Base-by-base conservation (phyloP, 2,797 vertebrate species). In the Taeniopygia guttata region DNA sequence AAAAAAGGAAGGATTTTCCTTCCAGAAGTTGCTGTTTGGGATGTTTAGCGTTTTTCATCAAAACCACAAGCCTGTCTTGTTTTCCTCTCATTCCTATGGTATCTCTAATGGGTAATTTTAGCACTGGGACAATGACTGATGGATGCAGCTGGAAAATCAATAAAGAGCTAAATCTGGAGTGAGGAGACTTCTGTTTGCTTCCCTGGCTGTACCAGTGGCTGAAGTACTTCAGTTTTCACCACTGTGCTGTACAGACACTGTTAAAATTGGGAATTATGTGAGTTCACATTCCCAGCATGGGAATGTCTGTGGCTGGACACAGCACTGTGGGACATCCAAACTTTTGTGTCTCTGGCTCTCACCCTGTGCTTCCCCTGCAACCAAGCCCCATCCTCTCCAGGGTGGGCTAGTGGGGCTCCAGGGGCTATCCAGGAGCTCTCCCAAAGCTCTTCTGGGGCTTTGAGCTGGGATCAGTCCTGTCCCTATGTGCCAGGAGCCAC, bases 121-220 rank as follows among this genome's bases (percentile, higher is more conserved):
- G 63, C 42, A 3, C 30, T 67, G 64, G 59, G 87, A 82, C 56
- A 81, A n/a, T 0, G 14, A 76, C 75, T 74, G 87, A 78, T 89
- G 84, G 63, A 62, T 56, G 64, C 72, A 96, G 60, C 75, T 85
- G 60, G 82, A 77, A 94, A 93, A 96, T 91, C 84, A 86, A 92
- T 94, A 60, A 84, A 75, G 75, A 80, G 26, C 68, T 93, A 91
- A 77, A 92, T 80, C 13, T 63, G 87, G 89, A 92, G 42, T 4
- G 11, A 55, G 23, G 64, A 69, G 59, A 52, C 7, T 55, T 5
- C 4, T 76, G 29, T 51, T 81, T 76, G 55, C 49, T 73, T 55
- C 32, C 16, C 42, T 66, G 48, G 23, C 45, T 27, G 40, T 63
- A 15, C 38, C 36, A 32, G 70, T 29, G 70, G 16, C 36, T 79